phyloP scores from a whole-genome alignment of 2,888 invertebrate species.

The Philopedon plagiatum region DNA sequence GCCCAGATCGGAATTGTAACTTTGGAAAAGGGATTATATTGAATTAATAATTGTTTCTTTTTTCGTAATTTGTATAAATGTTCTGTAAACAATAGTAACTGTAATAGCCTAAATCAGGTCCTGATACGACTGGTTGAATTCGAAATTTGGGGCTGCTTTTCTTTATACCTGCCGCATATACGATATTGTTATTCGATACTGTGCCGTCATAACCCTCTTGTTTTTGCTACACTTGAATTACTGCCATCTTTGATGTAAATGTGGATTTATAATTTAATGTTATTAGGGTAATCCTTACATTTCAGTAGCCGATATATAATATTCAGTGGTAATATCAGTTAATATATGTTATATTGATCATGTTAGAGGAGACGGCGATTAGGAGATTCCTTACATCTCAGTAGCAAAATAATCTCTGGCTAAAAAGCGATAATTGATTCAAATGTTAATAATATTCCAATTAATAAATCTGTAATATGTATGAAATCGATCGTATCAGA shows the following conservation, averaged over 20 bases:
- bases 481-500: too few relatives aligned
- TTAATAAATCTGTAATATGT: too few relatives aligned
- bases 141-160: constrained; percentile 24
- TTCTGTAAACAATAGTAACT: too few relatives aligned
- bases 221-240: constrained; percentile 32
- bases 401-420: neutral
- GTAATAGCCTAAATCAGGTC: constrained; percentile 19
- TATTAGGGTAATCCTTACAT: constrained; percentile 1
- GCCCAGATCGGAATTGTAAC: too few relatives aligned
- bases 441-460: too few relatives aligned
- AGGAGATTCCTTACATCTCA: constrained; percentile 7
- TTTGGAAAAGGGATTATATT: too few relatives aligned
- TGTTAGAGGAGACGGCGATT: too few relatives aligned
- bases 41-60: too few relatives aligned
- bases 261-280: neutral
- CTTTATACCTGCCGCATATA: constrained; percentile 21
- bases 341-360: too few relatives aligned
- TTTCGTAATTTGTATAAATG: too few relatives aligned
- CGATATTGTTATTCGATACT: constrained; percentile 23
- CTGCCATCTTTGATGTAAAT: constrained; percentile 17
- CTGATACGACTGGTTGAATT: constrained; percentile 7
- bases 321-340: too few relatives aligned
- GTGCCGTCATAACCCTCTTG: constrained; percentile 20
- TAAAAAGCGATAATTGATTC: neutral
- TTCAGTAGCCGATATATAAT: neutral